These are phyloP conservation scores for Saguinus imperator DNA, from an alignment of 2,113 vertebrate species.

Conservation along the genomic window DNA sequence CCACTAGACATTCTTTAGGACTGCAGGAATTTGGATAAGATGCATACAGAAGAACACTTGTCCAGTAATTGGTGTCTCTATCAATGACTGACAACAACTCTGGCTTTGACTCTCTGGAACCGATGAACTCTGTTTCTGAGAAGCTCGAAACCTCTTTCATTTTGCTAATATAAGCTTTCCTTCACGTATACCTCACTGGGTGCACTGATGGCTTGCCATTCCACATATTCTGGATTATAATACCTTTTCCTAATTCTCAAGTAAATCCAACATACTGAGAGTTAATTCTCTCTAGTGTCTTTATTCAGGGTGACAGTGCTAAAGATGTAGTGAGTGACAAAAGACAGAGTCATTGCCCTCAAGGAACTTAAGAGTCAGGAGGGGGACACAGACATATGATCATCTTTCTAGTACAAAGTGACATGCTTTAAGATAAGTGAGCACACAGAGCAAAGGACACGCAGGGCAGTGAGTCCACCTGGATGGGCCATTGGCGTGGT, in stretches of 20 bases:
- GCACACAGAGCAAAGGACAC: fast-evolving
- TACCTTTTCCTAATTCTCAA: background rate
- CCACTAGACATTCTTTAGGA: background rate
- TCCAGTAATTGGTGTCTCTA: background rate
- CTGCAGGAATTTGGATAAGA: background rate
- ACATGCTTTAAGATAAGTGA: background rate
- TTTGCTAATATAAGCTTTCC: background rate
- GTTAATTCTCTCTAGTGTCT: background rate
- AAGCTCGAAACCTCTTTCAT: background rate
- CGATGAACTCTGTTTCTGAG: background rate
- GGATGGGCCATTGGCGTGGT: too few species aligned
- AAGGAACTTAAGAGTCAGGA: background rate
- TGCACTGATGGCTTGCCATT: background rate
- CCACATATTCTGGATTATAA: background rate
- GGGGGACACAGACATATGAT: fast-evolving
- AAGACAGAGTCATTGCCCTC: background rate
- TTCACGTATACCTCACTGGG: background rate
- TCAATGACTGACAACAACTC: background rate
- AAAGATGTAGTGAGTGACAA: background rate
- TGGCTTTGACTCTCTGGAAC: background rate
- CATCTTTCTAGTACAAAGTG: fast-evolving
- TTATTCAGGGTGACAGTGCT: background rate
- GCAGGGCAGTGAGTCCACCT: background rate
- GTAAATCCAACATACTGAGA: background rate
- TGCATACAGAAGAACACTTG: background rate